A percentile compares a stretch with the other conserved stretches of the same genome.
These are phyloP conservation scores for Cryptocheilus praepositus DNA, from an alignment of 2,888 invertebrate species.

Conservation along the genomic window DNA sequence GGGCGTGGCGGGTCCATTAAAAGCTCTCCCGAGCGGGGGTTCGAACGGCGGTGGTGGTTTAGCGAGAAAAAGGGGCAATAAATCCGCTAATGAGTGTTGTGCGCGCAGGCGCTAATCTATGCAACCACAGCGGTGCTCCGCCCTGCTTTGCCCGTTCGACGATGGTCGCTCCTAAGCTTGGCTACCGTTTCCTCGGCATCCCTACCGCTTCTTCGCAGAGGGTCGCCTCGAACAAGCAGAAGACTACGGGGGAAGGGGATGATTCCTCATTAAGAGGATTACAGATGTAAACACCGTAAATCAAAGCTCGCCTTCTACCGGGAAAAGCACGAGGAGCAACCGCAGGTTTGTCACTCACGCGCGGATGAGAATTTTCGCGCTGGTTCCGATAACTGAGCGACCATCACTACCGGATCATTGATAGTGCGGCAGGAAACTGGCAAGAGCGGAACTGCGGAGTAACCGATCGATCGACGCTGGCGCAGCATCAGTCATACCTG, in stretches of 20 bases:
- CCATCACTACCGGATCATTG: too few relatives aligned
- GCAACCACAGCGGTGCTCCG: constrained; percentile 62
- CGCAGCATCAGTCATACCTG: constrained; percentile 11
- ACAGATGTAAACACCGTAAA: constrained; percentile 64
- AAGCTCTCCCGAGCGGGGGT: constrained; percentile 14
- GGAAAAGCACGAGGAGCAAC: not conserved
- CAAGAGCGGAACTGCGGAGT: not conserved
- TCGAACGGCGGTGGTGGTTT: constrained; percentile 40
- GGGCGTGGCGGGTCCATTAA: constrained; percentile 46
- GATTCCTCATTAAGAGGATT: constrained; percentile 63
- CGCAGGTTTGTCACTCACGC: too few relatives aligned
- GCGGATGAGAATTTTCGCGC: too few relatives aligned
- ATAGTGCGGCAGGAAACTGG: too few relatives aligned
- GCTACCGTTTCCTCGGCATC: too few relatives aligned
- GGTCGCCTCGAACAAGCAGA: too few relatives aligned
- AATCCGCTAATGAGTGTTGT: constrained; percentile 69
- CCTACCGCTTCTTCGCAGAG: too few relatives aligned
- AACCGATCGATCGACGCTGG: not conserved
- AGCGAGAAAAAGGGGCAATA: constrained; percentile 58
- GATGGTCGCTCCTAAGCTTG: not conserved
- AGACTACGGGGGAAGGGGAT: constrained; percentile 27
- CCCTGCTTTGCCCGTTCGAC: constrained; percentile 34
- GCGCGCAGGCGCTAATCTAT: constrained; percentile 66
- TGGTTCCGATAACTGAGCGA: too few relatives aligned
- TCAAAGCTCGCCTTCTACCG: constrained; percentile 26